Evolutionary conservation across 1,140 invertebrate species (phyloP), one percentile per base, ranked within the genome.

Genomic region (Conus betulinus): DNA sequence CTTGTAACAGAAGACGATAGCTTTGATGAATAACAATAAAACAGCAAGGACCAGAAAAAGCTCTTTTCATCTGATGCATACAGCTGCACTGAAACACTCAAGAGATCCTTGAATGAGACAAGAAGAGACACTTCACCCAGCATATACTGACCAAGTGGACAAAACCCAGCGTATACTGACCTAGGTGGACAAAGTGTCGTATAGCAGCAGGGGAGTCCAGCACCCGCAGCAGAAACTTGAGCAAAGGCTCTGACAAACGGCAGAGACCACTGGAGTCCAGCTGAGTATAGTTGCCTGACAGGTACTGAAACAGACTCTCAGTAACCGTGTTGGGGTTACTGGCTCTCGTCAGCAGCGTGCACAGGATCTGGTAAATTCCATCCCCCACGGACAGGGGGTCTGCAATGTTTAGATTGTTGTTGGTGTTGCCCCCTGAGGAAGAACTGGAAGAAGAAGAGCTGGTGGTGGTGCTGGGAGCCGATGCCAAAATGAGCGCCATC

Each of bases 331-430:
- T 96, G 15, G 97, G 97, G 93, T 97, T 96, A 20, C 97, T 97
- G 5, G 97, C 96, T 91, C 97, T 97, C 63, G 96, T 96, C 17
- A 97, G 97, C 39, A 98, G 95, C 0, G 97, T 97, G 2, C 97
- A 96, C 23, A 98, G 96, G 84, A 98, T 96, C 94, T 97, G 97
- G 91, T 98, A 98, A 4, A 98, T 97, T 13, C 97, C 97, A 93
- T 98, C 98, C 3, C 97, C 97, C 76, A 98, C 97, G 0, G 97
- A 97, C 25, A 97, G 94, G 2, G 97, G 96, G 57, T 91, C 85
- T 5, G 71, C 85, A 74, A 87, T 87, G 85, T 87, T 87, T 51
- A 87, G 57, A 52, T 78, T 87, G 71, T 87, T 71, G 74, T 78
- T 87, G 85, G 71, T 17, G 67, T 67, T 53, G 39, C 15, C n/a